phyloP scores from a whole-genome alignment of 2,113 vertebrate species.

The Octodon degus region DNA sequence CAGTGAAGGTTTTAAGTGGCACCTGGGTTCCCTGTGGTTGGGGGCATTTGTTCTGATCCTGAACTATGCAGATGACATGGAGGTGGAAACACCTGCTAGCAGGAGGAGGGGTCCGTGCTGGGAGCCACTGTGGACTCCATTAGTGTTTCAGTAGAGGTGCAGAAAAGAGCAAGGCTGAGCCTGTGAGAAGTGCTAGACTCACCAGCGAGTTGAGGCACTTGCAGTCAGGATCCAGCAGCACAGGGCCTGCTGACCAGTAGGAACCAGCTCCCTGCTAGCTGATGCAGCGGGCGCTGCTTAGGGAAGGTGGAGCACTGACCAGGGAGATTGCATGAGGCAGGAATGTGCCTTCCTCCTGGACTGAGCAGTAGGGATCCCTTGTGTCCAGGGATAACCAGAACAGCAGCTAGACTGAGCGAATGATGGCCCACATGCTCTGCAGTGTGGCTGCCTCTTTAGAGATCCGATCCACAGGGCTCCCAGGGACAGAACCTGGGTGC shows the following conservation, averaged over 20 bases:
- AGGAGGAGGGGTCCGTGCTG: too few relatives aligned
- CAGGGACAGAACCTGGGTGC: not conserved
- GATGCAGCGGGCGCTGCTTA: not conserved
- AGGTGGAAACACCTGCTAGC: not conserved
- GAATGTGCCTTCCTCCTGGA: not conserved
- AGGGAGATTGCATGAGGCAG: fast-evolving
- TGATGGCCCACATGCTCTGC: not conserved
- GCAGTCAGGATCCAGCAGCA: fast-evolving
- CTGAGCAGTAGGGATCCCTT: fast-evolving
- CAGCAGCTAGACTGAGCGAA: fast-evolving
- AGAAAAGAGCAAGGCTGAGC: fast-evolving
- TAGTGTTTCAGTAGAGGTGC: not conserved
- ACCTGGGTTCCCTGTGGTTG: not conserved
- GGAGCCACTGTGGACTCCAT: fast-evolving
- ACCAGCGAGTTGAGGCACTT: fast-evolving
- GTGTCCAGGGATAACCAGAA: fast-evolving
- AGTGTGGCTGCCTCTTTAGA: fast-evolving
- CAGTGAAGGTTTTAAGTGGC: not conserved
- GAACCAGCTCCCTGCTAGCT: fast-evolving
- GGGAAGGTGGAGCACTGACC: fast-evolving
- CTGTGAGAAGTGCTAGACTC: fast-evolving
- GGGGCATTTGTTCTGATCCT: not conserved
- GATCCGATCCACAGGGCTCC: not conserved
- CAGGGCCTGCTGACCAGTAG: fast-evolving
- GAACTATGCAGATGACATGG: fast-evolving